Evolutionary conservation across 2,797 vertebrate species (phyloP), one percentile per base, ranked within the genome.

Genomic region (Propithecus perrieri): DNA sequence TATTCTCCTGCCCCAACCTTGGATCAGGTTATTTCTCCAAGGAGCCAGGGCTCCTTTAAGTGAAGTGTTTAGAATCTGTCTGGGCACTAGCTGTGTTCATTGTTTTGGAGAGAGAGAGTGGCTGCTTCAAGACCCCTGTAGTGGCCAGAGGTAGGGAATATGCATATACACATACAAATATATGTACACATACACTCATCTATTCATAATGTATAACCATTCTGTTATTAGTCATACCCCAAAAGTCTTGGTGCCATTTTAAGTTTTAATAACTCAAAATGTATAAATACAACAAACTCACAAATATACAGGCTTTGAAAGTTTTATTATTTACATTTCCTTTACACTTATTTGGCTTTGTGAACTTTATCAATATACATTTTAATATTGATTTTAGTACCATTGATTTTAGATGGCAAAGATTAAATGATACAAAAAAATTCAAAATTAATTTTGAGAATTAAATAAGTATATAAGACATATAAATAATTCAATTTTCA

Each of bases 211-310:
- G 59, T 57, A 7, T 65, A 76, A 33, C 63, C 48, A 7, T 33
- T 85, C 38, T 33, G 15, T 57, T 35, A 88, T 57, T 4, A 4
- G 3, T 48, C n/a, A 71, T 43, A n/a, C 24, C 38, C 59, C 11
- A 24, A 46, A 85, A 15, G 28, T 94, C 85, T 86, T 50, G 15
- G 48, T 74, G 10, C 2, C 22, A 15, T 65, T 88, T 72, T 72
- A 81, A n/a, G 20, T 71, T 90, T 91, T 67, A 85, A 76, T 74
- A 53, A 53, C 33, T 87, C 94, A 26, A 95, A 74, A 86, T 50
- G n/a, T 57, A 0, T 67, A 48, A 84, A 43, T 61, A n/a, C 26
- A 50, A 59, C 14, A 61, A 46, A 78, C 7, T 59, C 81, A 71
- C 5, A 30, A 80, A 87, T 76, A 17, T 41, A 30, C 63, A 78